Percentiles rank a stretch among this genome's conserved stretches.
Conservation (phyloP, 2,113 vertebrate genomes). For the Chlamydotis undulata region DNA sequence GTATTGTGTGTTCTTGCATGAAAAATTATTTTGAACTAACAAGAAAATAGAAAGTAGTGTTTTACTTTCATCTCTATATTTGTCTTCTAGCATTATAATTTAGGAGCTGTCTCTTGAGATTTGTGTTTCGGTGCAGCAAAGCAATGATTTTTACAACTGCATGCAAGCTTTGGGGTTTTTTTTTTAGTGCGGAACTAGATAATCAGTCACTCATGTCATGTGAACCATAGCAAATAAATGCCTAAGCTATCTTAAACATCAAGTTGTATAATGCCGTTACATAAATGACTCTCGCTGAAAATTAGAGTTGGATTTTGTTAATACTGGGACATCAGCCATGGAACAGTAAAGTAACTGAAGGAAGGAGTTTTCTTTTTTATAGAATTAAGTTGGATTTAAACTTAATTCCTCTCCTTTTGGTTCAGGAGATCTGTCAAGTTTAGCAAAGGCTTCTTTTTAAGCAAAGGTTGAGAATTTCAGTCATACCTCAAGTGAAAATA, state of each 20-base stretch:
- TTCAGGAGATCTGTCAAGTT: background rate
- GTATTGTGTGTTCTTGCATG: background rate
- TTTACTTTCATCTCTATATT: background rate
- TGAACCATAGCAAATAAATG: background rate
- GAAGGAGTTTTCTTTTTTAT: background rate
- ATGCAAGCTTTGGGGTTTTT: background rate
- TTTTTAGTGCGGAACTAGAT: background rate
- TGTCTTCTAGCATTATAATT: background rate
- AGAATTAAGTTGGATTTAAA: constrained; percentile 26
- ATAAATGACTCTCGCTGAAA: constrained; percentile 14
- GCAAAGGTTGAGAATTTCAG: background rate
- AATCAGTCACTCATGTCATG: background rate
- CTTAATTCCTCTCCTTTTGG: background rate
- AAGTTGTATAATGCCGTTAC: constrained; percentile 33
- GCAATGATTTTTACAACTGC: background rate
- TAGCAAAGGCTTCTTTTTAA: background rate
- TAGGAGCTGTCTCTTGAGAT: background rate
- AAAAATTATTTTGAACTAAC: background rate
- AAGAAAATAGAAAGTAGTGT: background rate
- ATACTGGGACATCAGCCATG: background rate
- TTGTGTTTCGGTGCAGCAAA: background rate
- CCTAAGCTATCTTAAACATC: background rate
- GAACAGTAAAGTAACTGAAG: background rate
- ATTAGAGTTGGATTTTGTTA: constrained; percentile 40
- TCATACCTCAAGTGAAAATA: background rate